Conservation (phyloP, 2,888 invertebrate species). For the Dorcus parallelipipedus region DNA sequence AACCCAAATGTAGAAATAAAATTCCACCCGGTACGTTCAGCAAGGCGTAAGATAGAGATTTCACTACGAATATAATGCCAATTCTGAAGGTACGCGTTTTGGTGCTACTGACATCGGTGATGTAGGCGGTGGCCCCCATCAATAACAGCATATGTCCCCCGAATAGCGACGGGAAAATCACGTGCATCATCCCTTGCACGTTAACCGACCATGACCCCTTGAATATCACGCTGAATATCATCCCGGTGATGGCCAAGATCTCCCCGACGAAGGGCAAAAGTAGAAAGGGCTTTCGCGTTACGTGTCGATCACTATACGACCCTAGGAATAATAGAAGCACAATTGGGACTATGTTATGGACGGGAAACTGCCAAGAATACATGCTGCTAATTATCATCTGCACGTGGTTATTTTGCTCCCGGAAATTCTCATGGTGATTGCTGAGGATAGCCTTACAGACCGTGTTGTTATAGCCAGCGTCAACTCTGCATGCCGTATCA, state of each 20-base stretch:
- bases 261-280: slow-evolving; percentile 45
- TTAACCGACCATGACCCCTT: slow-evolving; percentile 55
- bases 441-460: slow-evolving; percentile 50
- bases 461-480: slow-evolving; percentile 51
- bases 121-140: slow-evolving; percentile 46
- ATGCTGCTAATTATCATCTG: slow-evolving; percentile 50
- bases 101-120: slow-evolving; percentile 50
- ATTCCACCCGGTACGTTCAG: slow-evolving; percentile 36
- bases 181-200: slow-evolving; percentile 54
- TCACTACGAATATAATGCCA: slow-evolving; percentile 52
- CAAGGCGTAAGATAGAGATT: slow-evolving; percentile 23
- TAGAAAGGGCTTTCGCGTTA: slow-evolving; percentile 45
- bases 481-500: slow-evolving; percentile 57
- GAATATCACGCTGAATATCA: slow-evolving; percentile 54
- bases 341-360: slow-evolving; percentile 42
- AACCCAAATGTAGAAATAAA: slow-evolving; percentile 38
- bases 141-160: slow-evolving; percentile 54
- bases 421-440: slow-evolving; percentile 35
- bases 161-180: slow-evolving; percentile 55
- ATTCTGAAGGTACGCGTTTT: slow-evolving; percentile 61
- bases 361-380: slow-evolving; percentile 42
- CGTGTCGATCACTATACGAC: slow-evolving; percentile 45
- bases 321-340: slow-evolving; percentile 44
- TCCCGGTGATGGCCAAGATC: slow-evolving; percentile 50
- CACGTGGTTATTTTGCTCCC: slow-evolving; percentile 47